Conservation (phyloP, 2,888 invertebrate species). For the Molorchus minor region DNA sequence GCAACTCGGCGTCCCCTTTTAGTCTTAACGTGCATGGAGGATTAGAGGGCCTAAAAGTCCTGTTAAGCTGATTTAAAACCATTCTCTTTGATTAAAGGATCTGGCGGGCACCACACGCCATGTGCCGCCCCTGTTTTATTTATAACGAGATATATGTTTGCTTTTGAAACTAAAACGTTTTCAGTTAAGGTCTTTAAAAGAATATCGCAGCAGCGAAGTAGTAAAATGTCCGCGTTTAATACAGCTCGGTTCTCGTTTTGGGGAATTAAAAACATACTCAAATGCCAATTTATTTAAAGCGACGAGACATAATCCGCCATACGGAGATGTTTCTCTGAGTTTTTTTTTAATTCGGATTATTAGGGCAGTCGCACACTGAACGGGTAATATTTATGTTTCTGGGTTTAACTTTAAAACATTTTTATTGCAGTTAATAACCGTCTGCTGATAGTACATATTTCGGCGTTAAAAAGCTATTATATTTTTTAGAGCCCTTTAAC, state of each 20-base stretch:
- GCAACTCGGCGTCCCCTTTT: background rate
- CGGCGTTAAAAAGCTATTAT: background rate
- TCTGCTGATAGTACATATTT: background rate
- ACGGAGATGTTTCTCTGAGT: slow-evolving; percentile 11
- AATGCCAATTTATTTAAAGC: slow-evolving; percentile 27
- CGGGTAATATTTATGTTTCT: slow-evolving; percentile 20
- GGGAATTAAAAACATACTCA: slow-evolving; percentile 27
- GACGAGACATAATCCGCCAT: slow-evolving; percentile 26
- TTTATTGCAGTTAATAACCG: slow-evolving; percentile 8
- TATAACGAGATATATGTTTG: slow-evolving; percentile 47
- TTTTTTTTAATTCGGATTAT: slow-evolving; percentile 25
- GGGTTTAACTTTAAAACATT: slow-evolving; percentile 12
- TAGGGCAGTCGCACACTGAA: slow-evolving; percentile 11
- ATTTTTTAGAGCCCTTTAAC: background rate
- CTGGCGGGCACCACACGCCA: slow-evolving; percentile 44
- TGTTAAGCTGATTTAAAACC: slow-evolving; percentile 55
- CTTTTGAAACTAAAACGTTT: slow-evolving; percentile 48
- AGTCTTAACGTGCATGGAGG: slow-evolving; percentile 3
- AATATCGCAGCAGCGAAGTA: slow-evolving; percentile 30
- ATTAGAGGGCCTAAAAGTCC: background rate
- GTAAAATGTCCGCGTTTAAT: slow-evolving; percentile 23
- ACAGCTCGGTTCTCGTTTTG: slow-evolving; percentile 15
- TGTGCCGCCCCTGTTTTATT: slow-evolving; percentile 45
- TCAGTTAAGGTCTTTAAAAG: slow-evolving; percentile 46
- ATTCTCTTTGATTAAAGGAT: slow-evolving; percentile 55